Base-by-base conservation (phyloP, 2,888 invertebrate species). In the Nasonovia ribisnigri region DNA sequence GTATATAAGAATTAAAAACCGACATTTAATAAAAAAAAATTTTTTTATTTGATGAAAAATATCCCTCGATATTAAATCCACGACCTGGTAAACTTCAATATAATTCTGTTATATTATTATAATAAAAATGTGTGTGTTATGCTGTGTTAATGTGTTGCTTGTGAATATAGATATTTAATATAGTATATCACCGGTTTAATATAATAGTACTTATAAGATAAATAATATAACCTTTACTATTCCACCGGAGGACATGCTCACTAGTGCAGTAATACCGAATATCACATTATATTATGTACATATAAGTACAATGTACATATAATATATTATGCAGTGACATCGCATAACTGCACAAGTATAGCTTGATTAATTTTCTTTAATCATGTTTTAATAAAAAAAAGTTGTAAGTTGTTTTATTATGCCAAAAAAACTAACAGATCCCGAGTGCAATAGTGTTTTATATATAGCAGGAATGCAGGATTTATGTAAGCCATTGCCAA, bases 41-140 rank as follows among this genome's bases (percentile, higher is more conserved):
- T 48, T 90, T 57, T 90, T 67, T 20, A 48, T 24, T 48, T 36
- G 26, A 36, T 46, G n/a, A 43, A 90, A 90, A 90, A 46, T 90
- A 29, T 46, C 42, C 48, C 36, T 36, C n/a, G 48, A 42, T 90
- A 42, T 84, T 90, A 84, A 91, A 67, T 67, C 48, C 10, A 26
- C 10, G 13, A 11, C 46, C 48, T 4, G n/a, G 67, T 48, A 36
- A 90, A 46, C 90, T 36, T 24, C 24, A 54, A 54, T 54, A 0
- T 3, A 20, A 57, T 26, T 87, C 20, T n/a, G n/a, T n/a, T n/a
- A 54, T 88, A 10, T 51, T 51, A n/a, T 54, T n/a, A n/a, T 91
- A 11, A 29, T 91, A 6, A 84, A 54, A 77, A 36, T 77, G 20
- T 77, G 77, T 77, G 8, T 89, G 42, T 24, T 13, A n/a, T 26